A percentile compares a stretch with the other conserved stretches of the same genome.
These are phyloP conservation scores for Pachyuromys duprasi DNA, from an alignment of 2,797 vertebrate genomes.

Conservation along the genomic window DNA sequence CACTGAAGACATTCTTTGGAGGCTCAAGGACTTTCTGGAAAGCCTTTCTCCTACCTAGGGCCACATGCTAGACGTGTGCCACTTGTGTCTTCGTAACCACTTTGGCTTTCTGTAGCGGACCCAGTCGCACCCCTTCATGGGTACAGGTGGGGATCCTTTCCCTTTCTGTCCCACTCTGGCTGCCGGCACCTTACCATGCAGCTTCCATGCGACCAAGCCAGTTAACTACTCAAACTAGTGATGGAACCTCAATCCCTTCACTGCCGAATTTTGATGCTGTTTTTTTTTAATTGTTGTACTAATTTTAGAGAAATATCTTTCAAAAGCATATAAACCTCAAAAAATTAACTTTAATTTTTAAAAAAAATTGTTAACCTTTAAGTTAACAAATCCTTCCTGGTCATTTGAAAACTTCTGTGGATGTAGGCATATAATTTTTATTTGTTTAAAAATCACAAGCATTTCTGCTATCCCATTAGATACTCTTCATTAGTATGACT, in stretches of 20 bases:
- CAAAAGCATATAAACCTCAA: conserved; percentile 20
- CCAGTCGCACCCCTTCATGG: background rate
- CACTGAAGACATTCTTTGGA: conserved; percentile 51
- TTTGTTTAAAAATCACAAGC: conserved; percentile 41
- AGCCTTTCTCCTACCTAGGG: conserved; percentile 26
- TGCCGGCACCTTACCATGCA: background rate
- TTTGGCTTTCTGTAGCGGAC: background rate
- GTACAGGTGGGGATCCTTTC: background rate
- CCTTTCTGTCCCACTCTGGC: background rate
- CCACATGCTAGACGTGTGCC: background rate
- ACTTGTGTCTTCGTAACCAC: background rate
- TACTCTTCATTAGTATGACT: conserved; percentile 30
- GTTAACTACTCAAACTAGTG: conserved; percentile 7
- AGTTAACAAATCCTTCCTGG: background rate
- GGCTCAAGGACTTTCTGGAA: conserved; percentile 40
- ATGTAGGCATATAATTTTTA: conserved; percentile 45
- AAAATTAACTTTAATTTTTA: background rate
- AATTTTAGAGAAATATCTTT: conserved; percentile 51
- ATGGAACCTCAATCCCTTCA: background rate
- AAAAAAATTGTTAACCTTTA: background rate
- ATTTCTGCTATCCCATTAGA: conserved; percentile 51
- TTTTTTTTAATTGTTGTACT: background rate
- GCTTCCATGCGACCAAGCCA: background rate
- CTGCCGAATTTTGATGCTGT: conserved; percentile 17
- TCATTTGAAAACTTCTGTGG: conserved; percentile 45